These are phyloP conservation scores for Chelon labrosus DNA, from an alignment of 2,797 vertebrate species.

Conservation along the genomic window DNA sequence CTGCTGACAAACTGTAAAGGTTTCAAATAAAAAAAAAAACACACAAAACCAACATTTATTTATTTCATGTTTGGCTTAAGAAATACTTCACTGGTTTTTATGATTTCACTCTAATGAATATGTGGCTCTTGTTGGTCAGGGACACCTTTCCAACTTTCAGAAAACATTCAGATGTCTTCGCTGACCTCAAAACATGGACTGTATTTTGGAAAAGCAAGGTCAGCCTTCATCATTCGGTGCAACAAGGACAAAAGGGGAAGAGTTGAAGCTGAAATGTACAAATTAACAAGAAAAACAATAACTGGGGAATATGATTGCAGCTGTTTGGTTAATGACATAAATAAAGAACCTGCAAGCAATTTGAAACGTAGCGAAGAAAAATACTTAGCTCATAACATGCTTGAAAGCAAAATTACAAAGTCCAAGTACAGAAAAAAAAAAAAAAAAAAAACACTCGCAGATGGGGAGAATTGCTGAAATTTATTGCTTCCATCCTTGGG, in stretches of 20 bases:
- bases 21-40: too few species aligned
- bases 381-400: conserved; percentile 48
- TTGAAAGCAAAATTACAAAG: conserved; percentile 55
- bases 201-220: background rate
- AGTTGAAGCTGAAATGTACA: conserved; percentile 22
- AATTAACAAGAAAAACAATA: conserved; percentile 47
- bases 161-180: background rate
- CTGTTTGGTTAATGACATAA: conserved; percentile 52
- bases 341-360: conserved; percentile 55
- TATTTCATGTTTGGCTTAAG: background rate
- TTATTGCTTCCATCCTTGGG: conserved; percentile 65
- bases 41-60: background rate
- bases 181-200: conserved; percentile 5
- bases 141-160: background rate
- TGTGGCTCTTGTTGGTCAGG: background rate
- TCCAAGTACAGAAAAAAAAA: conserved; percentile 27
- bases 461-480: conserved; percentile 54
- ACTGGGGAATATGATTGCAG: conserved; percentile 38
- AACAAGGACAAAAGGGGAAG: background rate
- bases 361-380: conserved; percentile 51
- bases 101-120: conserved; percentile 1
- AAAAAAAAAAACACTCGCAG: conserved; percentile 20
- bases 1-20: background rate
- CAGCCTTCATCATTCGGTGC: background rate
- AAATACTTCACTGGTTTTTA: background rate